Base-by-base conservation (phyloP, 2,797 vertebrate species). In the Argya squamiceps region DNA sequence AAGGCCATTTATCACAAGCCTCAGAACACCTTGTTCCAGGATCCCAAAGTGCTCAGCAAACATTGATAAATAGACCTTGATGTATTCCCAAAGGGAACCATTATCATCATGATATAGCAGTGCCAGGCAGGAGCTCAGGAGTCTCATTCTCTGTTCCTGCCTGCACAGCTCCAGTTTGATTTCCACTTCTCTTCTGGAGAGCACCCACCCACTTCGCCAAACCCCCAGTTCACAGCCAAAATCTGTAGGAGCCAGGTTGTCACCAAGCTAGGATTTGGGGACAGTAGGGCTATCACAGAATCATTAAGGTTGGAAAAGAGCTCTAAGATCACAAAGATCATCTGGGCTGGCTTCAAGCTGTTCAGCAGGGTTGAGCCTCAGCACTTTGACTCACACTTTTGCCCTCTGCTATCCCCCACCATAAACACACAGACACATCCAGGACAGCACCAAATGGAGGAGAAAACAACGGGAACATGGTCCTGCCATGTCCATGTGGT, bases 401-500 rank as follows among this genome's bases (percentile, higher is more conserved):
- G 18, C 29, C 53, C 34, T 21, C 23, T 19, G 0, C 19, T 1
- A 15, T 49, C 18, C 50, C 44, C 26, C 52, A 13, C 23, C 6
- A 0, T 1, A 2, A 44, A n/a, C 36, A 46, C 15, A 0, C 27
- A 26, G 69, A 52, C 60, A 43, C 26, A 41, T 52, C 69, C 78
- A 58, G 67, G 6, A 46, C 26, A 55, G 27, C 58, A 34, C 32
- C 63, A 27, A 37, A 39, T 0, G 4, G 37, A 84, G 59, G 11
- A 74, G 32, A 22, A 69, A 64, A n/a, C 0, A 0, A 18, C 21
- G 37, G 60, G n/a, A 86, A 74, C 2, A 0, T 3, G 17, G n/a
- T 39, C 19, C 47, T 36, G 6, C 1, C 0, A 4, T 12, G 21
- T 12, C 32, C 43, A 18, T 1, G 26, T 10, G 16, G 29, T 23